Base-by-base conservation (phyloP, 2,888 invertebrate genomes). In the Clivina fossor region DNA sequence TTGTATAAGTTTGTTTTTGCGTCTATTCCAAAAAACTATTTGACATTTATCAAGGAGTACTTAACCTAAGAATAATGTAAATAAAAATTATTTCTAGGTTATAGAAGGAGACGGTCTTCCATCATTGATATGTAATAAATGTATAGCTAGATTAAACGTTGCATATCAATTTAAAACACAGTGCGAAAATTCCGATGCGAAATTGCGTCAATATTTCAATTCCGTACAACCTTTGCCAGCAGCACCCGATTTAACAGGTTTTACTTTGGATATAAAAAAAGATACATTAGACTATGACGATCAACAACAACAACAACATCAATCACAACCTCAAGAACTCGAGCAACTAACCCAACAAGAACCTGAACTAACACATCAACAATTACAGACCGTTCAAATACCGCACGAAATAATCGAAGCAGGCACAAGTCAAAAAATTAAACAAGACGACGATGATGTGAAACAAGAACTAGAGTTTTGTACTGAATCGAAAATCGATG, bases 161-260 rank as follows among this genome's bases (percentile, higher is more conserved):
- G 74, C 74, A 30, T 73, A 70, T 59, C 73, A 74, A 58, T 74
- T 75, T 59, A 75, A 75, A 65, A 68, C 69, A n/a, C 71, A 71
- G 41, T 74, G 74, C 58, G 74, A 75, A 61, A 66, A 63, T 2
- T 71, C 74, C 2, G 74, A 74, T 63, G 65, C 68, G n/a, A 72
- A 71, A 58, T 63, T 75, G 40, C 62, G 71, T 33, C 69, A 71
- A 48, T 73, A 71, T 61, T 72, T 72, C 43, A 69, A 70, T 54
- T 66, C 67, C 51, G 66, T 67, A 37, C 62, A 64, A 20, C 66
- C 65, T 47, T 61, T 71, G 54, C 66, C 68, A 20, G 47, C 69
- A 26, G 62, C 68, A 8, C 64, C 69, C 5, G 71, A 71, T 60
- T 60, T 71, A 51, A 56, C 68, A 16, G 68, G 67, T 30, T 71